Conservation (phyloP, 2,888 invertebrate genomes). For the Idaea biselata region DNA sequence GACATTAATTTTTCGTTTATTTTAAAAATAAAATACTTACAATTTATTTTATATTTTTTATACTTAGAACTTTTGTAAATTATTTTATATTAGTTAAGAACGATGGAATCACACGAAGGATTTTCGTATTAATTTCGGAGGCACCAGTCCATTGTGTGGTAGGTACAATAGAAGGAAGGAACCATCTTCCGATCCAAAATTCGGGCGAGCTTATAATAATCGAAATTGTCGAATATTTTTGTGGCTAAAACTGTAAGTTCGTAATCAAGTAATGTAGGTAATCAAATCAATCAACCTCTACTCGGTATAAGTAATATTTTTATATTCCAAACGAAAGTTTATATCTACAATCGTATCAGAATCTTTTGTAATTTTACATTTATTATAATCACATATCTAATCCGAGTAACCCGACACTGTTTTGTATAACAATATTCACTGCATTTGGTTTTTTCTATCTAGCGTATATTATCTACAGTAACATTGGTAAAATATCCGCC, state of each 20-base stretch:
- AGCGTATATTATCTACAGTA: slow-evolving; percentile 66
- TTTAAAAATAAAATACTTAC: slow-evolving; percentile 51
- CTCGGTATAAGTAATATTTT: slow-evolving; percentile 66
- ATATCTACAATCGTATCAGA: slow-evolving; percentile 47
- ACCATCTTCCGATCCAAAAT: slow-evolving; percentile 27
- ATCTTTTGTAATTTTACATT: slow-evolving; percentile 69
- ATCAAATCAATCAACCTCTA: slow-evolving; percentile 38
- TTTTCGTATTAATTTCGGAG: slow-evolving; percentile 38
- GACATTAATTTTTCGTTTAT: slow-evolving; percentile 44
- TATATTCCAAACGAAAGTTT: slow-evolving; percentile 55
- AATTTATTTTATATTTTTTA: slow-evolving; percentile 73
- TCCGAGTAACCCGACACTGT: slow-evolving; percentile 65
- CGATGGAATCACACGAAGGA: slow-evolving; percentile 39
- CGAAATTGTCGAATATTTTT: slow-evolving; percentile 50
- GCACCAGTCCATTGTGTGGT: slow-evolving; percentile 54
- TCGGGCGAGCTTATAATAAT: slow-evolving; percentile 48
- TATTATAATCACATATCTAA: slow-evolving; percentile 73
- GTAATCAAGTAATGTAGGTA: slow-evolving; percentile 35
- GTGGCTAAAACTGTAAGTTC: slow-evolving; percentile 48
- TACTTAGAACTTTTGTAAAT: slow-evolving; percentile 72
- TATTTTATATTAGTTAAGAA: slow-evolving; percentile 70
- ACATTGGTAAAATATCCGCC: slow-evolving; percentile 66
- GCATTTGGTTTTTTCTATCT: slow-evolving; percentile 73
- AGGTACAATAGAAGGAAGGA: slow-evolving; percentile 18
- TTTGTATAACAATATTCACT: slow-evolving; percentile 76